Conservation (phyloP, 2,113 vertebrate species). For the Columba livia region DNA sequence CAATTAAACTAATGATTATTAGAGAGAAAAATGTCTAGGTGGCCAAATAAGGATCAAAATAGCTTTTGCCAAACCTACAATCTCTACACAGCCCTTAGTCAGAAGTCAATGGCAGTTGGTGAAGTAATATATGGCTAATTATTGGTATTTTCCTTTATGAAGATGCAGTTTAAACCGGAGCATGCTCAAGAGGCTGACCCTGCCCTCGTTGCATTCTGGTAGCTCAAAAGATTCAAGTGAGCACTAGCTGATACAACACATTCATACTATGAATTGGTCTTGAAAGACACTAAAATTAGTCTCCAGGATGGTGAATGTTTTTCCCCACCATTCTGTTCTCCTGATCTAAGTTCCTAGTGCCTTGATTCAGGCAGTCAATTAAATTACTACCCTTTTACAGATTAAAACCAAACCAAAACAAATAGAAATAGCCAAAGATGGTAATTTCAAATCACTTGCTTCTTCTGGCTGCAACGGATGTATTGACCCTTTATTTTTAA, state of each 20-base stretch:
- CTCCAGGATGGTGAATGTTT: not conserved
- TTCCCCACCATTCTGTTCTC: not conserved
- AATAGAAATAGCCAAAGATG: not conserved
- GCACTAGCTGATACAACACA: not conserved
- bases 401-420: not conserved
- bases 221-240: not conserved
- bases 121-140: not conserved
- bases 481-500: not conserved
- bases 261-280: not conserved
- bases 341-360: not conserved
- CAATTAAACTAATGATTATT: not conserved
- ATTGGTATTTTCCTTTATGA: not conserved
- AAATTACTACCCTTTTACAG: not conserved
- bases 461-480: not conserved
- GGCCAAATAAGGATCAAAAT: not conserved
- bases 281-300: not conserved
- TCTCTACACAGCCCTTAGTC: not conserved
- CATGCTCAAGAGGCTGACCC: not conserved
- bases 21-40: not conserved
- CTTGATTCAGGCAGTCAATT: not conserved
- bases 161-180: not conserved
- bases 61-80: slow-evolving; percentile 28
- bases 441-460: not conserved
- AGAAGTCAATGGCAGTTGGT: not conserved
- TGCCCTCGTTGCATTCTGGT: not conserved